Evolutionary conservation across 2,888 invertebrate species (phyloP), one percentile per base, ranked within the genome.

Genomic region (Orchestes rusci): DNA sequence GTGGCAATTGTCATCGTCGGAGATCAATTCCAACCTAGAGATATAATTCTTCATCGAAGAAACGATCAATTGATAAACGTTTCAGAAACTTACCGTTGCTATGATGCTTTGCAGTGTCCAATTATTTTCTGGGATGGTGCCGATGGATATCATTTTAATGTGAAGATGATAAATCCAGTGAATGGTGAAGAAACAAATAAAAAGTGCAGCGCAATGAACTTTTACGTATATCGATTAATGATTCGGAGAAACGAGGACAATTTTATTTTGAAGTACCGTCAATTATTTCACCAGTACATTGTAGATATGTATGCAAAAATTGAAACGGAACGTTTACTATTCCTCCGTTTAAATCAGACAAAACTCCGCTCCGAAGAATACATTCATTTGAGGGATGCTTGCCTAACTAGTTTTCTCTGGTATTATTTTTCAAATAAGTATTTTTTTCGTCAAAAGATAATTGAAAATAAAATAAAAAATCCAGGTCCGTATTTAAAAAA

Each of bases 271-370:
- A 28, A 44, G 30, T 64, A 31, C 51, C 55, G 61, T 7, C 38
- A 46, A 16, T 40, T 67, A 4, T 61, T 59, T 42, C 56, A 63
- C 33, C 65, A 67, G 46, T 66, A 50, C 48, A 42, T 55, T 10
- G 65, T 67, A 20, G 62, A 67, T 48, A 63, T 63, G 63, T 67
- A 65, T 47, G 64, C 52, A 1, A 66, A 66, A 58, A 59, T 67
- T 8, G 65, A 66, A 49, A 59, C 53, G 3, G 64, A 66, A 56
- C 57, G 63, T 23, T 43, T 66, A 17, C 30, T 32, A 35, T 67
- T 45, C 50, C 52, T 67, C 13, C 42, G 59, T 31, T 54, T 50
- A n/a, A 64, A 64, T 43, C 59, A 64, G 51, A 17, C 32, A 10
- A 56, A 63, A 48, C 45, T 64, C 19, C 56, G 63, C 33, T 30